phyloP scores from a whole-genome alignment of 2,113 vertebrate species.

The Gulo gulo region DNA sequence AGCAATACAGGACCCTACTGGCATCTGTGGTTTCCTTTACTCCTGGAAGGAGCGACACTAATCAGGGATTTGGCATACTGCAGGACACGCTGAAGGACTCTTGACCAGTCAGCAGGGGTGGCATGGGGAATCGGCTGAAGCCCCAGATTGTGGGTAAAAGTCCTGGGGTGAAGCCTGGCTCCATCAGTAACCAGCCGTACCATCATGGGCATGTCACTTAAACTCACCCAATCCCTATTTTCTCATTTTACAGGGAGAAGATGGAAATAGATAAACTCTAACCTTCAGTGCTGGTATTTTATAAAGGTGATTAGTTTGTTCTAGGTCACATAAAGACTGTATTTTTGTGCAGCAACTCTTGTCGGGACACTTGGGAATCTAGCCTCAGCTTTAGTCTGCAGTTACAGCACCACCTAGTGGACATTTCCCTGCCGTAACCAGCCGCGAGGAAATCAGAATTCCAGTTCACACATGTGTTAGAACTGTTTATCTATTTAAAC shows the following conservation, averaged over 20 bases:
- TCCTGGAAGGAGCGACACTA: neutral
- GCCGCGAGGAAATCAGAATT: neutral
- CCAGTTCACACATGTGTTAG: neutral
- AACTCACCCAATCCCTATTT: neutral
- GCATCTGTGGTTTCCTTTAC: neutral
- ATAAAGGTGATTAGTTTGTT: neutral
- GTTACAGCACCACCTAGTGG: slow-evolving; percentile 71
- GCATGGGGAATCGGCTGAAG: neutral
- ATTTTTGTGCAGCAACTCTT: neutral
- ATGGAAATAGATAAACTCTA: neutral
- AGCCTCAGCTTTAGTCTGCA: neutral
- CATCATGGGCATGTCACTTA: neutral
- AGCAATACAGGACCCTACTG: neutral
- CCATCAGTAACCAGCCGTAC: neutral
- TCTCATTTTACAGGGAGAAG: neutral
- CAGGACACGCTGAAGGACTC: neutral
- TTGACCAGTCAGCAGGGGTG: neutral
- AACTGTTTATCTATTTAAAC: neutral
- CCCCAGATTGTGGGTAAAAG: neutral
- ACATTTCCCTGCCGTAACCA: neutral
- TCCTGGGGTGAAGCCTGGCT: neutral
- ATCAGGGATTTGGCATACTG: neutral
- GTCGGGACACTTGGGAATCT: neutral
- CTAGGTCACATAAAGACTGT: neutral
- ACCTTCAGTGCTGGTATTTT: neutral